A percentile compares a stretch with the other conserved stretches of the same genome.
Conservation (phyloP, 2,888 invertebrate genomes). For the Dione juno region DNA sequence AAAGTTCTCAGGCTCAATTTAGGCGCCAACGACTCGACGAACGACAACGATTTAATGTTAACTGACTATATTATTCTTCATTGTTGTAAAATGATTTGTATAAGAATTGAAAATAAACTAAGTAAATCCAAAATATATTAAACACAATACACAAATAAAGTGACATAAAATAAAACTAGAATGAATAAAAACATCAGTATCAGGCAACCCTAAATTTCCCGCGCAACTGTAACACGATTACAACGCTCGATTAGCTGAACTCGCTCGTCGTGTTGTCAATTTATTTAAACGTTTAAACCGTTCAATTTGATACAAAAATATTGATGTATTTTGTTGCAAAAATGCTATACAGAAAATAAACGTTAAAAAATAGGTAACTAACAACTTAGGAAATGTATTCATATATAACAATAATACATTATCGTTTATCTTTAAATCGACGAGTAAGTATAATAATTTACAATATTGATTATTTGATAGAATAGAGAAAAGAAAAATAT, state of each 20-base stretch:
- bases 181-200: neutral
- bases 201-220: conserved; percentile 31
- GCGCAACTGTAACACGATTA: conserved; percentile 39
- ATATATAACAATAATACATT: no score
- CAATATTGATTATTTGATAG: no score
- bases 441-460: no score
- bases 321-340: neutral
- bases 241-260: conserved; percentile 38
- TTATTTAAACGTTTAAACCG: conserved; percentile 34
- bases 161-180: neutral
- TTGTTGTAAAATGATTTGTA: no score
- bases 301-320: neutral
- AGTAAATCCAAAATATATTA: no score
- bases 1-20: conserved; percentile 59
- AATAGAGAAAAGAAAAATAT: no score
- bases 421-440: no score
- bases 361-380: neutral
- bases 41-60: no score
- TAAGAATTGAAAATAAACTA: no score
- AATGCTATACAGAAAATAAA: neutral
- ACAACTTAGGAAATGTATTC: no score
- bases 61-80: no score
- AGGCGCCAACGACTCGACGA: conserved; percentile 54
- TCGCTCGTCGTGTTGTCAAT: conserved; percentile 33
- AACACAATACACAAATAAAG: neutral